Base-by-base conservation (phyloP, 2,888 invertebrate species). In the Terebella lapidaria region DNA sequence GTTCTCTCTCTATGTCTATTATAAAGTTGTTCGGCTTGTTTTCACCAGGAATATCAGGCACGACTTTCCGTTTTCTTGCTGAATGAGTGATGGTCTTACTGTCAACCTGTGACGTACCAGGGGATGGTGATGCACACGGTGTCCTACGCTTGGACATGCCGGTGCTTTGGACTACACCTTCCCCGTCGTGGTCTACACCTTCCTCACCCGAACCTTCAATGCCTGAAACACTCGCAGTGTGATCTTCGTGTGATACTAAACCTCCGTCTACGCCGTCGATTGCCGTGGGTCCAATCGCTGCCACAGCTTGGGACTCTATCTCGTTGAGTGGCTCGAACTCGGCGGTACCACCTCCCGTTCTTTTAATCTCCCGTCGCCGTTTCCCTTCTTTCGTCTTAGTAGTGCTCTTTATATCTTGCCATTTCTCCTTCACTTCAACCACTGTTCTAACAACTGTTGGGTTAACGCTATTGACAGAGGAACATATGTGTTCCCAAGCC, bases 351-450 rank as follows among this genome's bases (percentile, higher is more conserved):
- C 49, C 49, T 18, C 49, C 49, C 15, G 49, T 49, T 49, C 22
- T 49, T 22, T 49, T 49, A 15, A 49, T 15, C 22, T 49, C 49
- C 22, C 22, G 10, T 49, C 49, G 10, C 22, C 49, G 10, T 22
- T 49, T 49, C 5, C 15, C 22, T 22, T 49, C 49, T 10, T 49
- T 49, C 15, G 15, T 49, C 24, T 49, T 49, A 10, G 49, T 22
- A 49, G 49, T 20, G 15, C n/a, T 20, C 49, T 49, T 49, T 10
- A 49, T 22, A 24, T 49, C 49, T 49, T 49, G 49, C 49, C 49
- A 49, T 49, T 49, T 49, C 49, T 49, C 22, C 24, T 49, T 49
- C 22, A 49, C 10, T 22, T 49, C 49, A 5, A 24, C n/a, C 15
- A 49, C 49, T 24, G 49, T 49, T 10, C 49, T 10, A 10, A 18